Conservation (phyloP, 2,113 vertebrate species). For the Vulpes lagopus region DNA sequence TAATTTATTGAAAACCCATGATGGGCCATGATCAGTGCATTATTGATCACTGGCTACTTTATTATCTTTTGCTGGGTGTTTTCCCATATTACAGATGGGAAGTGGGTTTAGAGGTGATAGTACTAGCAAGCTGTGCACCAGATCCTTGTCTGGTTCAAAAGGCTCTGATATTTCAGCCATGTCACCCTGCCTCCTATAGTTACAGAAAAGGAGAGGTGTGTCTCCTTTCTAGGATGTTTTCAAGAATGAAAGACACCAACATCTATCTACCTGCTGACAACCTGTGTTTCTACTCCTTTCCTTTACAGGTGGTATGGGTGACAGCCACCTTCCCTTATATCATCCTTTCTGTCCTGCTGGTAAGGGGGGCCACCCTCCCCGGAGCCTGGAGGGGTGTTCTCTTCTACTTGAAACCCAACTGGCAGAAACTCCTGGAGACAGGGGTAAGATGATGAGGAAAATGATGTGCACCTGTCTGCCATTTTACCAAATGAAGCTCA, state of each 20-base stretch:
- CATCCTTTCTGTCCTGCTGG: slow-evolving; percentile 92
- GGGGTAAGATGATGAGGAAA: slow-evolving; percentile 87
- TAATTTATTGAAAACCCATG: not conserved
- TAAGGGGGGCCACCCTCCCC: slow-evolving; percentile 96
- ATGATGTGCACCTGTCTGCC: not conserved
- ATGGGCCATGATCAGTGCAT: not conserved
- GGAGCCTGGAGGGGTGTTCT: slow-evolving; percentile 98
- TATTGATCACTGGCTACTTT: not conserved
- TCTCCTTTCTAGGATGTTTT: not conserved
- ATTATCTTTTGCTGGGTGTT: not conserved
- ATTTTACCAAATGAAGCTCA: not conserved
- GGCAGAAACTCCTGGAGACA: slow-evolving; percentile 95
- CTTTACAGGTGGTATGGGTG: slow-evolving; percentile 96
- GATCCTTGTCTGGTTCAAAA: not conserved
- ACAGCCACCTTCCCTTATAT: slow-evolving; percentile 98
- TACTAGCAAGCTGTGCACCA: not conserved
- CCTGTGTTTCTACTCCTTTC: not conserved
- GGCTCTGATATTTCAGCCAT: not conserved
- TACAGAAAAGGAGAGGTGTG: not conserved
- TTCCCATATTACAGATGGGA: not conserved
- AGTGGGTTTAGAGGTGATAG: not conserved
- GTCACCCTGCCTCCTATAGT: not conserved
- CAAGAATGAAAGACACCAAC: not conserved
- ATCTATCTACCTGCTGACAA: not conserved
- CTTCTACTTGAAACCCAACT: slow-evolving; percentile 97